phyloP scores from a whole-genome alignment of 1,140 invertebrate genomes.

The Drosophila erecta region DNA sequence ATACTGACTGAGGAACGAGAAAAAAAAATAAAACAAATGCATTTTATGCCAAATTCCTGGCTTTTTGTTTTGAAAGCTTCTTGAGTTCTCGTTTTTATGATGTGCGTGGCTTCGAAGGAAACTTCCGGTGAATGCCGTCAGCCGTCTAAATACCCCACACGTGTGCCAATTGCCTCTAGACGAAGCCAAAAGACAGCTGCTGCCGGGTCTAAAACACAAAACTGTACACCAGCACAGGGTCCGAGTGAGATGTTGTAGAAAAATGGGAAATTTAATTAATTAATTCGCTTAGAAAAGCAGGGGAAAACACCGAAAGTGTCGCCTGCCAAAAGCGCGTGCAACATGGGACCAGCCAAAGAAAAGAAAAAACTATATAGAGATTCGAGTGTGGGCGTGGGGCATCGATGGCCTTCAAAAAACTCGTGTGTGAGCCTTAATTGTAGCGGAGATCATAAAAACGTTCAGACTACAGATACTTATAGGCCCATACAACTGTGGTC shows the following conservation, averaged over 20 bases:
- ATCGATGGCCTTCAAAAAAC: slow-evolving; percentile 70
- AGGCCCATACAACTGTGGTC: slow-evolving; percentile 6
- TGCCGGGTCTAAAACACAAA: slow-evolving; percentile 26
- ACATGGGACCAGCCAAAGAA: slow-evolving; percentile 38
- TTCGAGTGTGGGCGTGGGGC: slow-evolving; percentile 28
- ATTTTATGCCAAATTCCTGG: slow-evolving; percentile 71
- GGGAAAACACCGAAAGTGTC: slow-evolving; percentile 58
- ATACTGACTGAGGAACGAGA: slow-evolving; percentile 22
- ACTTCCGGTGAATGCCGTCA: slow-evolving; percentile 65
- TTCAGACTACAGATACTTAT: slow-evolving; percentile 37
- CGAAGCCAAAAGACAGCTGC: slow-evolving; percentile 22
- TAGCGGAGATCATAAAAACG: slow-evolving; percentile 55
- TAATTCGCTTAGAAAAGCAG: slow-evolving; percentile 33
- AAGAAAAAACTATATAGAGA: neutral
- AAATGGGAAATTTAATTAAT: slow-evolving; percentile 58
- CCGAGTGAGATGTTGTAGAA: slow-evolving; percentile 32
- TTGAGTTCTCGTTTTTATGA: slow-evolving; percentile 28
- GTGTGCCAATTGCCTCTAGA: slow-evolving; percentile 56
- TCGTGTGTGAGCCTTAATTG: slow-evolving; percentile 75
- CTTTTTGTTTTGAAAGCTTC: slow-evolving; percentile 26
- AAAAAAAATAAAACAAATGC: slow-evolving; percentile 49
- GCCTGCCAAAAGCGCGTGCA: slow-evolving; percentile 78
- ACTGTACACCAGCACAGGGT: slow-evolving; percentile 18
- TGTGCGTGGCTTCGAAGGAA: slow-evolving; percentile 51
- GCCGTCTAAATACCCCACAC: slow-evolving; percentile 58